Evolutionary conservation across 2,888 invertebrate species (phyloP), one percentile per base, ranked within the genome.

Genomic region (Scaptomyza reducta): DNA sequence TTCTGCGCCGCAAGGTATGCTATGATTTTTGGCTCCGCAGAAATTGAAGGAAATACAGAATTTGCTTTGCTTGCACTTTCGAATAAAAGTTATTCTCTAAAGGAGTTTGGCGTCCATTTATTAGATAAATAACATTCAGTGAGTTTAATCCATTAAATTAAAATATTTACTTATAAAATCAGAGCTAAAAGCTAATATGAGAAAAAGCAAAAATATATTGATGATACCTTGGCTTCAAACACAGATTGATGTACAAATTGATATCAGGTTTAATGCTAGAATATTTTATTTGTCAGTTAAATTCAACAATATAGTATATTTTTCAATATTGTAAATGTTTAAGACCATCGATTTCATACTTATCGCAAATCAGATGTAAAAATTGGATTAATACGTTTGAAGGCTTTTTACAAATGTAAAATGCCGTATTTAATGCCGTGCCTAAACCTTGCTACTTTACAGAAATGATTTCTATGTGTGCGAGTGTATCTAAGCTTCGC

Each of bases 1-100:
- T 59, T 60, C 25, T 35, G 33, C 56, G 84, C 87, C 78, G 42
- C 59, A 64, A 87, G 87, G 81, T 80, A 77, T 68, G 81, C 74
- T 63, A 62, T 68, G 81, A 70, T 79, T 83, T 73, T 51, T 60
- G 64, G 46, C 33, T 29, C 29, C 33, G 40, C 29, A 29, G 49
- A 55, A 22, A 55, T 40, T 45, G 29, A 42, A 40, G 22, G n/a
- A 42, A 69, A 56, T 38, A 31, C 14, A 27, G 11, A 47, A 29
- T 41, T 51, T 35, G 11, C 4, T 44, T 25, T 51, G 50, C 31
- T 10, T 16, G 42, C 47, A 16, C 47, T 53, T 38, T 18, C 38
- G 50, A 22, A 40, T 25, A 47, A n/a, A 49, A 14, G 6, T 35
- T 18, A 35, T 42, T 41, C 29, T 44, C 3, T n/a, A 31, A 46